Percentiles rank a stretch among this genome's conserved stretches.
Evolutionary conservation across 2,113 vertebrate species (phyloP).

Genomic region (Craseonycteris thonglongyai): DNA sequence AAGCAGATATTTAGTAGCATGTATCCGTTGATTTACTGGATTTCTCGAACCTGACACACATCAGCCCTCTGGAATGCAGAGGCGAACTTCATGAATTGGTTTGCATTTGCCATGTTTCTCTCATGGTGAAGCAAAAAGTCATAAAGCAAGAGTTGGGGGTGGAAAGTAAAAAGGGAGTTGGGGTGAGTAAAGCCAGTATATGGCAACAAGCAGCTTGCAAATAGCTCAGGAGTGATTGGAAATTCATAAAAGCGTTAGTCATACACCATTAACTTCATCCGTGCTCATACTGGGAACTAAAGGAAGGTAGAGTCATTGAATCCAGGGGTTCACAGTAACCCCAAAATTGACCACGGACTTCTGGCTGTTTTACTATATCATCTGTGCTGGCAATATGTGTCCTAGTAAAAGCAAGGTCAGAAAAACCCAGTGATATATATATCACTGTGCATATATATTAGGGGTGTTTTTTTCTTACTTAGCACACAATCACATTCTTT

Average conservation of each 20-base stretch:
- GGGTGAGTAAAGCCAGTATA: background rate
- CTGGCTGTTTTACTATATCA: background rate
- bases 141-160: conserved; percentile 14
- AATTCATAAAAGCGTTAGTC: conserved; percentile 46
- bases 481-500: background rate
- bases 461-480: background rate
- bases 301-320: conserved; percentile 21
- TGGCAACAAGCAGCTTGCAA: conserved; percentile 16
- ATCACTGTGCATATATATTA: background rate
- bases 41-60: conserved; percentile 16
- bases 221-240: background rate
- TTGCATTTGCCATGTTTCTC: background rate
- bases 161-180: background rate
- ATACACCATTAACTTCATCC: conserved; percentile 40
- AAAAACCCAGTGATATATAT: background rate
- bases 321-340: background rate
- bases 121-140: background rate
- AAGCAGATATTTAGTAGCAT: background rate
- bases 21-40: background rate
- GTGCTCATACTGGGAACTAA: background rate
- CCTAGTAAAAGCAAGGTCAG: background rate
- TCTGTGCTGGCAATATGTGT: background rate
- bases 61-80: conserved; percentile 23
- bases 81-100: background rate
- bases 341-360: background rate